A percentile compares a stretch with the other conserved stretches of the same genome.
phyloP scores from a whole-genome alignment of 2,113 vertebrate genomes.

The Dasyurus viverrinus region DNA sequence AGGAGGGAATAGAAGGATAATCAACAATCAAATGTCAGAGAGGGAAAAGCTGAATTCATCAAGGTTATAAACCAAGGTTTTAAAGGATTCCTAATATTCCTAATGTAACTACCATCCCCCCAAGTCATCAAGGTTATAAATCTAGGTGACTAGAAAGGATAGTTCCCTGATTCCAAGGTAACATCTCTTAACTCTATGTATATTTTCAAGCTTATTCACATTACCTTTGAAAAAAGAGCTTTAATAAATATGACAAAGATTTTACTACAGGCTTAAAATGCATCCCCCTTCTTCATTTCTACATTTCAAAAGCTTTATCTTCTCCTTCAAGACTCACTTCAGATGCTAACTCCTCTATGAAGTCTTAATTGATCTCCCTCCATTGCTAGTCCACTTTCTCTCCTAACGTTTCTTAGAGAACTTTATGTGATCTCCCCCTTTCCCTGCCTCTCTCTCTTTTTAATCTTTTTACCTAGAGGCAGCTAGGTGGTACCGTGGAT shows the following conservation, averaged over 20 bases:
- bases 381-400: neutral
- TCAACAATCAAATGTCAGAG: neutral
- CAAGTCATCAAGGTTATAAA: neutral
- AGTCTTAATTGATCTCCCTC: neutral
- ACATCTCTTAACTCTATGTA: neutral
- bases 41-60: neutral
- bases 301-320: neutral
- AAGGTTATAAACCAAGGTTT: neutral
- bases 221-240: neutral
- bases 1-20: neutral
- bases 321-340: neutral
- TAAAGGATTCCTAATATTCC: neutral
- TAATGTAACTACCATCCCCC: neutral
- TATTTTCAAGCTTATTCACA: neutral
- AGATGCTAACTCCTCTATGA: neutral
- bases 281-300: neutral
- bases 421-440: neutral
- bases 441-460: no score
- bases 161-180: neutral
- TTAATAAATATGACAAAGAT: neutral
- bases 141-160: neutral
- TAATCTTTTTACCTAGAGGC: neutral
- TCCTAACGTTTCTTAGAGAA: neutral
- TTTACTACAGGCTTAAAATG: neutral
- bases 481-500: neutral